Evolutionary conservation across 2,113 vertebrate genomes (phyloP), one percentile per base, ranked within the genome.

Genomic region (Tragelaphus buxtoni): DNA sequence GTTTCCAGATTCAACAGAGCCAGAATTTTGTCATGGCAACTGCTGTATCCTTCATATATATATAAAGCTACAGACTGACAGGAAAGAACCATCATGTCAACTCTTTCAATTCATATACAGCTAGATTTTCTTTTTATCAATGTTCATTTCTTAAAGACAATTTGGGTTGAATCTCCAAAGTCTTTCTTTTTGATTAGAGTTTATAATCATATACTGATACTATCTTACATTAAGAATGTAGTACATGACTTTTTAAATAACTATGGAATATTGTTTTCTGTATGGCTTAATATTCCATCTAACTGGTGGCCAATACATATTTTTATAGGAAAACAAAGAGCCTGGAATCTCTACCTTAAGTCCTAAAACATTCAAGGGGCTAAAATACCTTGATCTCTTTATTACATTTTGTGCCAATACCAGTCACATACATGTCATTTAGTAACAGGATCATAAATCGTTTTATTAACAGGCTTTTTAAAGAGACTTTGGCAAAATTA

Each of bases 11-110:
- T 96, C 76, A 74, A 14, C 49, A 79, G 35, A 92, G 61, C 61
- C 84, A 94, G 90, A 96, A 92, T 13, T 96, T 97, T 97, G 61
- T 87, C 86, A 96, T 96, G 89, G 87, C 76, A 98, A 96, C 95
- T 65, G 51, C 35, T 51, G 2, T 26, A 91, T 79, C 53, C 17
- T 58, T 86, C 60, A 47, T 16, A 26, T 65, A 79, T 82, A 91
- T 63, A 81, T 93, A 96, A 95, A 93, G 45, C 45, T 74, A 91
- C 76, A 95, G 45, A 92, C 28, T 88, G 72, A 77, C 72, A 95
- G 77, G 63, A 92, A 87, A 72, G 61, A 93, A 61, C 24, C 35
- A 55, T 60, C 26, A 85, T 72, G 32, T 83, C 45, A 82, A n/a
- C 17, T 80, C 11, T 95, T 76, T 39, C n/a, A 63, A 51, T 58